phyloP scores from a whole-genome alignment of 2,888 invertebrate genomes.

The Protophormia terraenovae region DNA sequence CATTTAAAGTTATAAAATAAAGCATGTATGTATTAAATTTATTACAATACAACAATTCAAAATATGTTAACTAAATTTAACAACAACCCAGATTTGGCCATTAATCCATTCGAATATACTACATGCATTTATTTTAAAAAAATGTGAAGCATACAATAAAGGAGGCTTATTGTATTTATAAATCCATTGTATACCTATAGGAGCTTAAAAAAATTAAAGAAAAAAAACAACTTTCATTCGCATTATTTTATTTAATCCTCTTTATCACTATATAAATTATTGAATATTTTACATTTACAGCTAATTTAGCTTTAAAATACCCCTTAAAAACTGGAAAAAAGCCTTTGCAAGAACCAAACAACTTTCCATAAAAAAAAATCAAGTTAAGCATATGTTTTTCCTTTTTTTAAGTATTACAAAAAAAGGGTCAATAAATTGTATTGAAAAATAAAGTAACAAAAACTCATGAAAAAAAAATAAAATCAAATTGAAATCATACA shows the following conservation, averaged over 20 bases:
- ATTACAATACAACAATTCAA: not conserved
- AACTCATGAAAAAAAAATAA: conserved; percentile 22
- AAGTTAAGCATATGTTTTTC: not conserved
- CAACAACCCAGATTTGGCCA: not conserved
- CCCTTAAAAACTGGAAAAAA: not conserved
- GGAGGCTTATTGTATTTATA: not conserved
- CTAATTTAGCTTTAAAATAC: conserved; percentile 50
- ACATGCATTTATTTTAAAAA: not conserved
- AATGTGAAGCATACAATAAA: not conserved
- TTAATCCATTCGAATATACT: conserved; percentile 1
- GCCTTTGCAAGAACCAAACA: not conserved
- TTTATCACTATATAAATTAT: conserved; percentile 51
- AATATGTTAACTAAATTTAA: not conserved
- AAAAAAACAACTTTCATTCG: not conserved
- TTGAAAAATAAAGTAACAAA: conserved; percentile 19
- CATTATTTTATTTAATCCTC: conserved; percentile 49
- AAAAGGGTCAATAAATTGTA: conserved; percentile 53
- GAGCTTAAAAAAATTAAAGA: not conserved
- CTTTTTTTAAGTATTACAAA: not conserved
- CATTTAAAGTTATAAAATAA: not conserved
- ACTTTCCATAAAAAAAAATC: not conserved
- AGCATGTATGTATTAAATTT: not conserved
- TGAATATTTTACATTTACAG: conserved; percentile 46
- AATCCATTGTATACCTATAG: conserved; percentile 33
- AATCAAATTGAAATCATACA: conserved; percentile 58